Evolutionary conservation across 1,140 invertebrate genomes (phyloP), one percentile per base, ranked within the genome.

Genomic region (Drosophila fuyamai): DNA sequence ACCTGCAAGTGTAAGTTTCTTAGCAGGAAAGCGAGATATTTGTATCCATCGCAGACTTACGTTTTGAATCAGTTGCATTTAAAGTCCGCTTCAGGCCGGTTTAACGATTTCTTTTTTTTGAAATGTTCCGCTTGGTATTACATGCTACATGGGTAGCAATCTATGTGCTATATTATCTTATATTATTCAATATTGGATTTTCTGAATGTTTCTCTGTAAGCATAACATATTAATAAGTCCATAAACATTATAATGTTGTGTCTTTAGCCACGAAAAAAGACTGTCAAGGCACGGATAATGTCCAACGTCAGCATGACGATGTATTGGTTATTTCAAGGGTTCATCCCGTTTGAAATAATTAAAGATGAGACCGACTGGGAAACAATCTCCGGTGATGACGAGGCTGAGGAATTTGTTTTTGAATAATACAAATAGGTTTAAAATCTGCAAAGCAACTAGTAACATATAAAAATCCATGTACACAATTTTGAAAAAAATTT

Each of bases 1-100:
- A 68, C 65, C 60, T 66, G 65, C 7, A 67, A 60, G 53, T 75
- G 57, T 74, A 23, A 23, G 32, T 65, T 57, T 70, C 51, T 68
- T 50, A 46, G 8, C 10, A 27, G 43, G 46, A 68, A 71, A 10
- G 3, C 8, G 9, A 7, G 4, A 12, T 47, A 0, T 51, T 6
- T 27, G 0, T 10, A 16, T n/a, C 7, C 7, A 50, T 27, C 1
- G 32, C n/a, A 9, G 4, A 50, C 29, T 6, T 40, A 7, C 1
- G 5, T 43, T 14, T 6, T 29, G 4, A 38, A 10, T 27, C 14
- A 59, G 70, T 50, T 32, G 7, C 0, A 47, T 23, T 44, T 16
- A 7, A 9, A 8, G 13, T 41, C 14, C 59, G 9, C 13, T 13
- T 5, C 8, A 0, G 5, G 5, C 8, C 9, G 27, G 27, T 27